A percentile compares a stretch with the other conserved stretches of the same genome.
Evolutionary conservation across 1,140 invertebrate genomes (phyloP).

Genomic region (Drosophila prosaltans): DNA sequence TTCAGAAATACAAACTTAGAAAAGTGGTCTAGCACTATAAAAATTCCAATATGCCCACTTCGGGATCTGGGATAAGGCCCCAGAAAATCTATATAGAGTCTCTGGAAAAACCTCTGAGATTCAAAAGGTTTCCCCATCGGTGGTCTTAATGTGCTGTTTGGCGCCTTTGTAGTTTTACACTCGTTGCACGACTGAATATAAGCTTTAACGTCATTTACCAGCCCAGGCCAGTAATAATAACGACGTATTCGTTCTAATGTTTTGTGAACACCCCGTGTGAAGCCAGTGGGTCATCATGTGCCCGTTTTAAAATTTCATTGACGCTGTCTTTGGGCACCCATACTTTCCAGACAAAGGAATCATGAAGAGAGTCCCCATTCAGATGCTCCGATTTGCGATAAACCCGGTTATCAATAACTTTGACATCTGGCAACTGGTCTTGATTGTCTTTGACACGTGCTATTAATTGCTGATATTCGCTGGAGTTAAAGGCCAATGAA

Average conservation of each 20-base stretch:
- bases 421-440: background rate
- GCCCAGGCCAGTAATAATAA: background rate
- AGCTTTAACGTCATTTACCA: background rate
- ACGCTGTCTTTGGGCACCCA: background rate
- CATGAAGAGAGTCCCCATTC: background rate
- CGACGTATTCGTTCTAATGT: background rate
- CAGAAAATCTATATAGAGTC: background rate
- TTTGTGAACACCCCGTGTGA: background rate
- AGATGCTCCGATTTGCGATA: background rate
- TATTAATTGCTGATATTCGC: background rate
- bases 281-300: background rate
- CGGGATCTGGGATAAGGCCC: too few relatives aligned
- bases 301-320: background rate
- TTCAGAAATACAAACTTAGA: too few relatives aligned
- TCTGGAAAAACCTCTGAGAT: background rate
- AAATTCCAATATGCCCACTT: too few relatives aligned
- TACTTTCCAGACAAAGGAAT: too few relatives aligned
- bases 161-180: background rate
- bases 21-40: too few relatives aligned
- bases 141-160: background rate
- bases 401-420: background rate
- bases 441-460: background rate
- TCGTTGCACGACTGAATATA: background rate
- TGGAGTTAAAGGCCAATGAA: background rate
- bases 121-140: too few relatives aligned